Base-by-base conservation (phyloP, 2,797 vertebrate species). In the Sarcoramphus papa region DNA sequence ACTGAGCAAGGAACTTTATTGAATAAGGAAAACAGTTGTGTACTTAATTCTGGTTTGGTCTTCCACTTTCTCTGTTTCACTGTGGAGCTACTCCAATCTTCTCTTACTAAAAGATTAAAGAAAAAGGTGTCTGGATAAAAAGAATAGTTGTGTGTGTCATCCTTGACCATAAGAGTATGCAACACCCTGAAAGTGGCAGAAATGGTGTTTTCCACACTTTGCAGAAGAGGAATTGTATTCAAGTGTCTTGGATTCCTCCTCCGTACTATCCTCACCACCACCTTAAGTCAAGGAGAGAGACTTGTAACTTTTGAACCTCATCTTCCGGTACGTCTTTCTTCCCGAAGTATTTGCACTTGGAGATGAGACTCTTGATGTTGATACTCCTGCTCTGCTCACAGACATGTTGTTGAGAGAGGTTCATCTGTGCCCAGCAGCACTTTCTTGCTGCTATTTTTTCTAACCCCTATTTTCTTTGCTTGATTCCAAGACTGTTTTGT, bases 371-470 rank as follows among this genome's bases (percentile, higher is more conserved):
- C 80, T 91, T 92, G 67, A 45, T 82, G 30, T 43, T 91, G 72
- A 40, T 80, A 41, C 14, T 70, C 17, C 45, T 50, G 20, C 47
- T 93, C 45, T 92, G 50, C 62, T 83, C 33, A 40, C 63, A 83
- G 64, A 48, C 6, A 1, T 50, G 7, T 59, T 48, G 14, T 80
- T 85, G 60, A 85, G 77, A 77, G 60, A 73, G 68, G 40, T 88
- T 93, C 64, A 72, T 92, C 53, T 85, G 27, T 93, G 56, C 50
- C 54, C 90, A 92, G 11, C 48, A 85, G 64, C 72, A 51, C 74
- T 97, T 95, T 87, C 56, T 85, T 80, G 68, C 56, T 93, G 74
- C 75, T 94, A 4, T 85, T 95, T 95, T 91, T 97, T 43, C 56
- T 82, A 93, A 79, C 48, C 41, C 30, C 48, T 85, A 33, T 96